These are phyloP conservation scores for Hydractinia symbiolongicarpus DNA, from an alignment of 30 jellyfish, hydroid and myxozoan species.

Conservation along the genomic window DNA sequence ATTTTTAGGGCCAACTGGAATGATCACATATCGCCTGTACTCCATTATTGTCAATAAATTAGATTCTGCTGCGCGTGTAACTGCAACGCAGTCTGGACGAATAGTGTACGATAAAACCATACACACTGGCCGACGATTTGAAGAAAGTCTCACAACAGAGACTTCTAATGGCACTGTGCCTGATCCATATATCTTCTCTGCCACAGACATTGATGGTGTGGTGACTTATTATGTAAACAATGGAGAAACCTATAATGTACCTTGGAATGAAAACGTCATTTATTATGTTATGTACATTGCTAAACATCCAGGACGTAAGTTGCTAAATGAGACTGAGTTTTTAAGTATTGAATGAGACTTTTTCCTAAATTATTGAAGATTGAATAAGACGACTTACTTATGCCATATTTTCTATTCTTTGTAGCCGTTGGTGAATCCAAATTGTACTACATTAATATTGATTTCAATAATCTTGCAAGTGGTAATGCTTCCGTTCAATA, in stretches of 20 bases:
- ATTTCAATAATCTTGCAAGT: conserved; percentile 59
- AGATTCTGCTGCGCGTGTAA: conserved; percentile 29
- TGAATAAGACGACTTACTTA: background rate
- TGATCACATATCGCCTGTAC: conserved; percentile 20
- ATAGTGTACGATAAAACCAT: conserved; percentile 22
- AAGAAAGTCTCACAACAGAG: conserved; percentile 3
- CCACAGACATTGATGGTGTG: conserved; percentile 22
- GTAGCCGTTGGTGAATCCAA: conserved; percentile 49
- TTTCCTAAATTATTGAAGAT: background rate
- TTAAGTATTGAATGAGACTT: background rate
- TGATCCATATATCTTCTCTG: conserved; percentile 18
- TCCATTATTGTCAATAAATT: conserved; percentile 22
- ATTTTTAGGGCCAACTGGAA: conserved; percentile 1
- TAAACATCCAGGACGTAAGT: conserved; percentile 28
- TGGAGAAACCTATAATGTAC: conserved; percentile 27
- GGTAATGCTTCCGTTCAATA: conserved; percentile 61
- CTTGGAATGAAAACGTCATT: conserved; percentile 26
- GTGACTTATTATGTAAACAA: conserved; percentile 28
- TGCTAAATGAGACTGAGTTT: background rate
- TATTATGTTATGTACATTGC: conserved; percentile 30
- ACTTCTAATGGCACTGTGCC: conserved; percentile 22
- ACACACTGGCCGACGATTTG: conserved; percentile 24
- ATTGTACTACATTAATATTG: conserved; percentile 54
- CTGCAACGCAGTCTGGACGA: conserved; percentile 13
- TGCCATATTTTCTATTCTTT: background rate